Percentiles rank a stretch among this genome's conserved stretches.
Evolutionary conservation across 2,888 invertebrate genomes (phyloP).

Genomic region (Notodonta dromedarius): DNA sequence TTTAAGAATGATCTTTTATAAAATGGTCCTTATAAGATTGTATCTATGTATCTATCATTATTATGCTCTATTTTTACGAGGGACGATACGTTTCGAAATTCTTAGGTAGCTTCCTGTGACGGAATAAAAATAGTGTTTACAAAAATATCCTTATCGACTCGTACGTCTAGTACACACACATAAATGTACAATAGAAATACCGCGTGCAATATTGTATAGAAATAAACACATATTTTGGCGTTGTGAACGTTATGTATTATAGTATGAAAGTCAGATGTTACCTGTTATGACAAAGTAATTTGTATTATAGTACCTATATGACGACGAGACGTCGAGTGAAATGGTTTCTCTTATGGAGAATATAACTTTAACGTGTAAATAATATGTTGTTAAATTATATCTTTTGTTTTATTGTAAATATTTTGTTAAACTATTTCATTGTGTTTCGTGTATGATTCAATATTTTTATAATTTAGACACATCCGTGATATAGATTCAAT

Average conservation of each 20-base stretch:
- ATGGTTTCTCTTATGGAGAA: conserved; percentile 60
- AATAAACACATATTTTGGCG: conserved; percentile 78
- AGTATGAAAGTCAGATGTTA: conserved; percentile 83
- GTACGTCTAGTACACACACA: conserved; percentile 64
- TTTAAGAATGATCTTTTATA: conserved; percentile 49
- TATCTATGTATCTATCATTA: conserved; percentile 46
- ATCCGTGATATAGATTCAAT: conserved; percentile 64
- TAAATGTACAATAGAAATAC: conserved; percentile 73
- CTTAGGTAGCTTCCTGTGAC: conserved; percentile 72
- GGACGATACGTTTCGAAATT: conserved; percentile 64
- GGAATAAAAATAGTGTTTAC: conserved; percentile 67
- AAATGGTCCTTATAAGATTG: conserved; percentile 50
- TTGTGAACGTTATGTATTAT: conserved; percentile 84
- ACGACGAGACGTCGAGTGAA: conserved; percentile 58
- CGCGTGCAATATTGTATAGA: conserved; percentile 84
- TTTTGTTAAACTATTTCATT: conserved; percentile 73
- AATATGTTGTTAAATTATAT: conserved; percentile 81
- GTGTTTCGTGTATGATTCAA: conserved; percentile 66
- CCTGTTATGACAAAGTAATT: conserved; percentile 83
- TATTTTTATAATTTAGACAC: conserved; percentile 59
- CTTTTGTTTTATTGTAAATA: conserved; percentile 82
- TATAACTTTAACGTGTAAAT: conserved; percentile 70
- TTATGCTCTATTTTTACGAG: conserved; percentile 58
- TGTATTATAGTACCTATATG: conserved; percentile 72
- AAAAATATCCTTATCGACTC: conserved; percentile 56